Conservation (phyloP, 1,140 invertebrate species). For the Pachyrhynchus sulphureomaculatus region DNA sequence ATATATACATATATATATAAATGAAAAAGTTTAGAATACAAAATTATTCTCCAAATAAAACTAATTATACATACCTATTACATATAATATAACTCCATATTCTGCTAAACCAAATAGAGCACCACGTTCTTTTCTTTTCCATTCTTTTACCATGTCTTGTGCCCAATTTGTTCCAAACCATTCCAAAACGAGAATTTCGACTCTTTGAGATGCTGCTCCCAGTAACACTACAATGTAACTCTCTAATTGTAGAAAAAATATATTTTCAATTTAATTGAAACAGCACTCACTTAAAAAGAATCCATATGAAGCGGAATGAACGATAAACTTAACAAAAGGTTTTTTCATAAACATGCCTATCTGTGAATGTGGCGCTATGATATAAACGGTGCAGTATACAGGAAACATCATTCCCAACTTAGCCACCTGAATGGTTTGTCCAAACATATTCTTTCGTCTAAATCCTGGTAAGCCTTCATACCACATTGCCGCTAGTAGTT, state of each 20-base stretch:
- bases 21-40: too few relatives aligned
- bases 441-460: slow-evolving; percentile 66
- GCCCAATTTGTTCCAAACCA: slow-evolving; percentile 69
- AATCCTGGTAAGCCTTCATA: slow-evolving; percentile 90
- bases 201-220: slow-evolving; percentile 83
- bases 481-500: slow-evolving; percentile 86
- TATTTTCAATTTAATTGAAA: not conserved
- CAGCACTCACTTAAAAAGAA: slow-evolving; percentile 80
- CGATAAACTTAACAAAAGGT: slow-evolving; percentile 93
- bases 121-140: slow-evolving; percentile 70
- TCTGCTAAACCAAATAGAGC: slow-evolving; percentile 74
- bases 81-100: slow-evolving; percentile 73
- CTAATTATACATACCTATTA: slow-evolving; percentile 63
- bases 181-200: slow-evolving; percentile 72
- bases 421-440: slow-evolving; percentile 65
- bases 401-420: slow-evolving; percentile 81
- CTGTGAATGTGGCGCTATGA: slow-evolving; percentile 73
- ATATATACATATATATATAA: too few relatives aligned
- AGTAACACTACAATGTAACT: slow-evolving; percentile 65
- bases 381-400: slow-evolving; percentile 79
- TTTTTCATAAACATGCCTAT: slow-evolving; percentile 79
- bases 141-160: slow-evolving; percentile 60
- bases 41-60: too few relatives aligned
- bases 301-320: slow-evolving; percentile 87
- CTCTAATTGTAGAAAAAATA: not conserved